Percentiles rank a stretch among this genome's conserved stretches.
Evolutionary conservation across 2,888 invertebrate species (phyloP).

Genomic region (Eledona agricola): DNA sequence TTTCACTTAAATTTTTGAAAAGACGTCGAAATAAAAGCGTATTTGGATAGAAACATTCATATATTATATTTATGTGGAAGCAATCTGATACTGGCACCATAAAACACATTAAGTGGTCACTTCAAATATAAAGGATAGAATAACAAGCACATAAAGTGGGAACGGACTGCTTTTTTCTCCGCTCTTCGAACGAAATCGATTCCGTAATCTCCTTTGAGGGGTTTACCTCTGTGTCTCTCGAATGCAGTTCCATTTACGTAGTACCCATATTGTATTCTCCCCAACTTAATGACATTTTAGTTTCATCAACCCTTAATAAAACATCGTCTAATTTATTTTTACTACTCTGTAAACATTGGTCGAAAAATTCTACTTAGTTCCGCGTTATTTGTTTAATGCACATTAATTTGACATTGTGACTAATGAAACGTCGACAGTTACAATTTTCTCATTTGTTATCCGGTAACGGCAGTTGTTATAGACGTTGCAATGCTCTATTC

Average conservation of each 20-base stretch:
- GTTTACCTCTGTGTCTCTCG: slow-evolving; percentile 49
- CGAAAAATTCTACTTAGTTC: slow-evolving; percentile 10
- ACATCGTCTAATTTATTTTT: slow-evolving; percentile 24
- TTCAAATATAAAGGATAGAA: slow-evolving; percentile 60
- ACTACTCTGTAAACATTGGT: slow-evolving; percentile 12
- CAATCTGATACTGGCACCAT: slow-evolving; percentile 58
- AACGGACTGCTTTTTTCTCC: slow-evolving; percentile 49
- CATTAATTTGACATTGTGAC: slow-evolving; percentile 29
- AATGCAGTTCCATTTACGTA: slow-evolving; percentile 41
- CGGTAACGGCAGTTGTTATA: slow-evolving; percentile 35
- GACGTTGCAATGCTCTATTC: slow-evolving; percentile 25
- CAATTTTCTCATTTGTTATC: slow-evolving; percentile 35
- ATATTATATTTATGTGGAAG: slow-evolving; percentile 55
- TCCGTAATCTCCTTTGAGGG: slow-evolving; percentile 58
- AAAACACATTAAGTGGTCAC: slow-evolving; percentile 61
- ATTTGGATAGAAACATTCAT: slow-evolving; percentile 47
- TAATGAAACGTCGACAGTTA: slow-evolving; percentile 34
- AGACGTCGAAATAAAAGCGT: slow-evolving; percentile 32
- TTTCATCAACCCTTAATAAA: slow-evolving; percentile 26
- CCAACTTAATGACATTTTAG: slow-evolving; percentile 44
- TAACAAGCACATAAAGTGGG: slow-evolving; percentile 60
- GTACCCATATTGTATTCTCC: slow-evolving; percentile 46
- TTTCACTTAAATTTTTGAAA: slow-evolving; percentile 24
- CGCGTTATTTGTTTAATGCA: slow-evolving; percentile 22
- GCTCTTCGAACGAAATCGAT: slow-evolving; percentile 58